Conservation (phyloP, 2,113 vertebrate genomes). For the Cyanoderma ruficeps region DNA sequence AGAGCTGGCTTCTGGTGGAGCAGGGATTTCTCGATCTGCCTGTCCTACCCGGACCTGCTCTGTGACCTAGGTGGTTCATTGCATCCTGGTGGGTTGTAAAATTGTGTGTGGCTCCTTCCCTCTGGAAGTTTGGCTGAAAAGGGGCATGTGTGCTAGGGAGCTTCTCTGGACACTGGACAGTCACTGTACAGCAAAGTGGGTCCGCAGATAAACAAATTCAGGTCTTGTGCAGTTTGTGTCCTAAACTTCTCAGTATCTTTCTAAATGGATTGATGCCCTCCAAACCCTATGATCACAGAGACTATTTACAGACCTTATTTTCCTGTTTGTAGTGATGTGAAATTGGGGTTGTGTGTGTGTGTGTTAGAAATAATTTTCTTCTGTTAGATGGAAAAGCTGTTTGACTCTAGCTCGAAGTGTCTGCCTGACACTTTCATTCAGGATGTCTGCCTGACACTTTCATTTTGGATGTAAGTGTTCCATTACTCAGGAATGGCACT, state of each 20-base stretch:
- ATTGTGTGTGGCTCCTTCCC: neutral
- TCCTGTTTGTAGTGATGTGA: neutral
- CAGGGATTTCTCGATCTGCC: neutral
- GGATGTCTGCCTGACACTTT: neutral
- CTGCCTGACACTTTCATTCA: neutral
- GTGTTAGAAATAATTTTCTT: neutral
- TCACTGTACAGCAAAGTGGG: fast-evolving
- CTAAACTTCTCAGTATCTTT: neutral
- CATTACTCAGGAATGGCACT: neutral
- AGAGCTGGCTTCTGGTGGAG: neutral
- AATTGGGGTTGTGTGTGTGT: fast-evolving
- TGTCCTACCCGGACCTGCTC: neutral
- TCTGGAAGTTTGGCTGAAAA: neutral
- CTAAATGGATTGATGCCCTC: neutral
- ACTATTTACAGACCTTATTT: neutral
- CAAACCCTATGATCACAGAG: neutral
- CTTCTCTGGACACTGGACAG: neutral
- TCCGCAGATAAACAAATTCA: neutral
- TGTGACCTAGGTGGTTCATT: neutral
- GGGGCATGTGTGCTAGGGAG: neutral
- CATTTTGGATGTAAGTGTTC: fast-evolving
- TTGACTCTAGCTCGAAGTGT: neutral
- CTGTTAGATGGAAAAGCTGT: neutral
- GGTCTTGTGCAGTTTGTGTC: neutral
- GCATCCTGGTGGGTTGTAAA: neutral